Evolutionary conservation across 1,140 invertebrate genomes (phyloP).

Genomic region (Saccostrea cuccullata): DNA sequence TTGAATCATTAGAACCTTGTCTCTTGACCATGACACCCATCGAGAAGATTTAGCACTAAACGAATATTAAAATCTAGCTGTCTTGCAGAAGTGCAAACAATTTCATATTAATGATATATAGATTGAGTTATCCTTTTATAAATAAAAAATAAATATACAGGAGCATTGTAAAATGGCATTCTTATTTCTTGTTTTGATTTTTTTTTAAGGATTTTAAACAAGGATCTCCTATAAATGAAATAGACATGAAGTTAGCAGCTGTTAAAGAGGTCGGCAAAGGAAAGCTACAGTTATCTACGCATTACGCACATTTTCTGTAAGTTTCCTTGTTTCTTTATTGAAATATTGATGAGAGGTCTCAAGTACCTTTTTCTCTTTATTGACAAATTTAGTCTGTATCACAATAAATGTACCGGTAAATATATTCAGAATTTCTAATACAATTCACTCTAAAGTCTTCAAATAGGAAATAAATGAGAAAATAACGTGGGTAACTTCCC

Average conservation of each 20-base stretch:
- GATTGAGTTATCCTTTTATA: no score
- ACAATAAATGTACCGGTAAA: no score
- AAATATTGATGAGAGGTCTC: background rate
- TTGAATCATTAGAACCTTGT: no score
- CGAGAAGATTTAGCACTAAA: no score
- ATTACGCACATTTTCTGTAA: constrained; percentile 72
- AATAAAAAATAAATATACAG: no score
- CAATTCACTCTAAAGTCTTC: background rate
- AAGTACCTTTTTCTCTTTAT: background rate
- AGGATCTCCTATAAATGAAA: constrained; percentile 71
- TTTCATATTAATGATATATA: no score
- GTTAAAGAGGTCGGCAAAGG: constrained; percentile 68
- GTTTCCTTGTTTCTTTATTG: constrained; percentile 37
- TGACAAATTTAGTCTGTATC: background rate
- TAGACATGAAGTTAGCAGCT: constrained; percentile 73
- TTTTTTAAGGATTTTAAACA: constrained; percentile 70
- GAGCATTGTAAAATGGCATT: no score
- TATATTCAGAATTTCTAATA: background rate
- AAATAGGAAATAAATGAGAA: background rate
- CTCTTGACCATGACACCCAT: no score
- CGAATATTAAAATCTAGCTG: no score
- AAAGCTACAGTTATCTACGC: constrained; percentile 71
- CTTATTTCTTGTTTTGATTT: background rate
- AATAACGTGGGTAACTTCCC: background rate
- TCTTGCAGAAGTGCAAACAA: no score